Conservation (phyloP, 2,797 vertebrate genomes). For the Pseudomugil tenellus region DNA sequence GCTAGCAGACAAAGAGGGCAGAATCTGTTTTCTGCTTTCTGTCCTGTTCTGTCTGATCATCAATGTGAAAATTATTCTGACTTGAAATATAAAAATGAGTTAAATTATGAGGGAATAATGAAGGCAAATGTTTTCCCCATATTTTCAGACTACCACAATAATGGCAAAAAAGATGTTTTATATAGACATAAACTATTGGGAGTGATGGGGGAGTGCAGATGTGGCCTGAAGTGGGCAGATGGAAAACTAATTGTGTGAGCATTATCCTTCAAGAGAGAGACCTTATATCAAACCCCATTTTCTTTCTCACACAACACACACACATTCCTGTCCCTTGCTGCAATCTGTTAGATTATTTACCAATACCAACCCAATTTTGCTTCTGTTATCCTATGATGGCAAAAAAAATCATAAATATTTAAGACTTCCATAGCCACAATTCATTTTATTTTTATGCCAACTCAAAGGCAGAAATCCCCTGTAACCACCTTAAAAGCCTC, state of each 20-base stretch:
- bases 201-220: constrained; percentile 54
- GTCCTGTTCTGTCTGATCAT: constrained; percentile 55
- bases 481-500: constrained; percentile 85
- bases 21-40: constrained; percentile 65
- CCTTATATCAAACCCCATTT: constrained; percentile 36
- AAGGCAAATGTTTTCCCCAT: constrained; percentile 3
- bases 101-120: constrained; percentile 11
- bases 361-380: constrained; percentile 68
- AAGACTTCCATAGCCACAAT: constrained; percentile 78
- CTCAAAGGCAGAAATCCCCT: constrained; percentile 83
- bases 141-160: constrained; percentile 36
- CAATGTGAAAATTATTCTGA: constrained; percentile 55
- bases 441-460: constrained; percentile 82
- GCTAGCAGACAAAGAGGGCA: constrained; percentile 81
- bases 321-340: constrained; percentile 59
- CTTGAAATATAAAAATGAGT: constrained; percentile 41
- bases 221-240: constrained; percentile 69
- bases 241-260: constrained; percentile 75
- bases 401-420: constrained; percentile 83
- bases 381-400: constrained; percentile 61
- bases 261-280: constrained; percentile 64
- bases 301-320: constrained; percentile 34
- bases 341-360: constrained; percentile 74
- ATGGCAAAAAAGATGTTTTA: constrained; percentile 65
- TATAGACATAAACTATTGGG: constrained; percentile 63